Evolutionary conservation across 2,113 vertebrate species (phyloP).

Genomic region (Bungarus multicinctus): DNA sequence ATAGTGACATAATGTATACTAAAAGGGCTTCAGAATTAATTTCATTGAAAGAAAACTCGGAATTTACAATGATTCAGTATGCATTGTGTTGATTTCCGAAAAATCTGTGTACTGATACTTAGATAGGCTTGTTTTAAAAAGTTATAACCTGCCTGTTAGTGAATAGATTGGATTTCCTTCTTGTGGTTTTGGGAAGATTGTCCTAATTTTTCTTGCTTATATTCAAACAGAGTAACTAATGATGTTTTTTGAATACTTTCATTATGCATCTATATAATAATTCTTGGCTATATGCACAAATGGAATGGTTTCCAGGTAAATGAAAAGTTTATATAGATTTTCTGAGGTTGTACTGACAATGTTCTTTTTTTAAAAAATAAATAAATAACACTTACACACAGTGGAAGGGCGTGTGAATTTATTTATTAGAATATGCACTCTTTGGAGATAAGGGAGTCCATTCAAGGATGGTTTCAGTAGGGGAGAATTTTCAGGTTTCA

Average conservation of each 20-base stretch:
- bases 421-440: not conserved
- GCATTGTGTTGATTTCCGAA: not conserved
- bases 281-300: constrained; percentile 47
- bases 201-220: not conserved
- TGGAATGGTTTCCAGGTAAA: not conserved
- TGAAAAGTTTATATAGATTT: constrained; percentile 23
- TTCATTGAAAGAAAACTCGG: not conserved
- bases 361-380: constrained; percentile 47
- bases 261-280: not conserved
- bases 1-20: not conserved
- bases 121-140: not conserved
- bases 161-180: not conserved
- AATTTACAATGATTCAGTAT: not conserved
- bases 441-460: not conserved
- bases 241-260: constrained; percentile 21
- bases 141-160: not conserved
- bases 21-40: not conserved
- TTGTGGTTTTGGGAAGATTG: not conserved
- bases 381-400: constrained; percentile 52
- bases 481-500: not conserved
- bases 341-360: not conserved
- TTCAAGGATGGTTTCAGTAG: not conserved
- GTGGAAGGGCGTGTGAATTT: not conserved
- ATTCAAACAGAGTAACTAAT: not conserved
- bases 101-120: not conserved